Conservation (phyloP, 2,797 vertebrate genomes). For the Paramormyrops hopkinsi region DNA sequence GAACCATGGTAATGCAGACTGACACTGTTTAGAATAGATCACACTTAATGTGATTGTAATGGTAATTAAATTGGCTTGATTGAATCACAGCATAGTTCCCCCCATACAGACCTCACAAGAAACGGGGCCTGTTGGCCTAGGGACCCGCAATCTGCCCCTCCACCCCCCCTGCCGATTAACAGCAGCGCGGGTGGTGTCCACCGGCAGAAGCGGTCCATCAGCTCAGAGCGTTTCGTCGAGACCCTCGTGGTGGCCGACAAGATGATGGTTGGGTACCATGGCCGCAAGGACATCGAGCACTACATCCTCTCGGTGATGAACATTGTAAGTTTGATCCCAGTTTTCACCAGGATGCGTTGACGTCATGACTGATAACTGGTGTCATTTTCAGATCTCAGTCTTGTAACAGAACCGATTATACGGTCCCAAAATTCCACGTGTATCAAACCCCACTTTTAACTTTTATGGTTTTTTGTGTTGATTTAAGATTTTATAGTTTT, state of each 20-base stretch:
- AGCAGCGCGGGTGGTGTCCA: constrained; percentile 49
- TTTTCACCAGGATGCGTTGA: constrained; percentile 22
- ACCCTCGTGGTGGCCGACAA: constrained; percentile 96
- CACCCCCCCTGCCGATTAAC: constrained; percentile 42
- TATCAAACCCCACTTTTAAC: neutral
- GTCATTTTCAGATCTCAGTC: neutral
- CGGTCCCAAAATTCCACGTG: neutral
- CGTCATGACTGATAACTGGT: neutral
- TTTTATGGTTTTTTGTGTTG: neutral
- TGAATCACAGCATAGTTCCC: constrained; percentile 27
- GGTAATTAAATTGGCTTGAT: neutral
- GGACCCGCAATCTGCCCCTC: constrained; percentile 46
- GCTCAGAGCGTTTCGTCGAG: constrained; percentile 94
- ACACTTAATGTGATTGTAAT: neutral
- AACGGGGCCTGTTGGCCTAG: constrained; percentile 61
- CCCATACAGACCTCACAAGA: constrained; percentile 66
- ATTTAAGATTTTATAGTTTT: neutral
- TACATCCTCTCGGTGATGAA: constrained; percentile 99
- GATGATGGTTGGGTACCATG: constrained; percentile 99
- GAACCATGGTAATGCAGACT: neutral
- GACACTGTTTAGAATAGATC: neutral
- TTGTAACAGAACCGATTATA: neutral
- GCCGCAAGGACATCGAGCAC: constrained; percentile 96
- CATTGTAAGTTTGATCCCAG: constrained; percentile 98
- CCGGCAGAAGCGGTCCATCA: constrained; percentile 82